Evolutionary conservation across 2,797 vertebrate genomes (phyloP).

Genomic region (Micropoecilia bifurca): DNA sequence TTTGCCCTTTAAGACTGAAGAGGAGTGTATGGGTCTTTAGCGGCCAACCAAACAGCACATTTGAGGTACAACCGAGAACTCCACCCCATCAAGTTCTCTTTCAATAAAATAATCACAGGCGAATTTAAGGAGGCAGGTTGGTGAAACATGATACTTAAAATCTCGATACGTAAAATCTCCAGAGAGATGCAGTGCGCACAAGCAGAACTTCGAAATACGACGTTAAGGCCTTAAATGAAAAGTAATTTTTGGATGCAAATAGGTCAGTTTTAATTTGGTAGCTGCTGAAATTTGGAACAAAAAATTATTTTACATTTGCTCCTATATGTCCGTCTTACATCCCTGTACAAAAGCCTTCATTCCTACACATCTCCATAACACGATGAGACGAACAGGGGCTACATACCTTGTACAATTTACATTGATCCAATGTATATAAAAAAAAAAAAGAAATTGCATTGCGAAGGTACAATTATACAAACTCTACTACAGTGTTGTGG

Average conservation of each 20-base stretch:
- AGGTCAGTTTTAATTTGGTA: slow-evolving; percentile 41
- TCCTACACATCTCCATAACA: slow-evolving; percentile 36
- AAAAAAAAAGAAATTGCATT: slow-evolving; percentile 46
- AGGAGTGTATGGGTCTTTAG: slow-evolving; percentile 6
- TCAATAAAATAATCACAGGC: not conserved
- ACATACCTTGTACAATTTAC: slow-evolving; percentile 60
- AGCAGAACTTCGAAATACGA: slow-evolving; percentile 16
- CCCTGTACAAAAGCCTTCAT: slow-evolving; percentile 39
- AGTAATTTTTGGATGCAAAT: not conserved
- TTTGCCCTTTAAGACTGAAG: slow-evolving; percentile 8
- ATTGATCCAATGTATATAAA: slow-evolving; percentile 62
- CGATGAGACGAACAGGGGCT: slow-evolving; percentile 51
- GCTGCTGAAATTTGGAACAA: slow-evolving; percentile 40
- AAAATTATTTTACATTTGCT: slow-evolving; percentile 31
- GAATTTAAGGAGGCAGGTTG: slow-evolving; percentile 5
- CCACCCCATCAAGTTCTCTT: not conserved
- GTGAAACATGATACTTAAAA: not conserved
- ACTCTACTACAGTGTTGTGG: slow-evolving; percentile 52
- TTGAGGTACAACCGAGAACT: not conserved
- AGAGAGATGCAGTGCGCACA: slow-evolving; percentile 36
- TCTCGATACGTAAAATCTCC: slow-evolving; percentile 25
- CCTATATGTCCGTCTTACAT: slow-evolving; percentile 28
- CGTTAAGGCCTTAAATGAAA: slow-evolving; percentile 11
- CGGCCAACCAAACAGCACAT: slow-evolving; percentile 23
- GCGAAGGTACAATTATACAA: slow-evolving; percentile 52